Percentiles rank a stretch among this genome's conserved stretches.
Evolutionary conservation across 2,797 vertebrate genomes (phyloP).

Genomic region (Xenops minutus): DNA sequence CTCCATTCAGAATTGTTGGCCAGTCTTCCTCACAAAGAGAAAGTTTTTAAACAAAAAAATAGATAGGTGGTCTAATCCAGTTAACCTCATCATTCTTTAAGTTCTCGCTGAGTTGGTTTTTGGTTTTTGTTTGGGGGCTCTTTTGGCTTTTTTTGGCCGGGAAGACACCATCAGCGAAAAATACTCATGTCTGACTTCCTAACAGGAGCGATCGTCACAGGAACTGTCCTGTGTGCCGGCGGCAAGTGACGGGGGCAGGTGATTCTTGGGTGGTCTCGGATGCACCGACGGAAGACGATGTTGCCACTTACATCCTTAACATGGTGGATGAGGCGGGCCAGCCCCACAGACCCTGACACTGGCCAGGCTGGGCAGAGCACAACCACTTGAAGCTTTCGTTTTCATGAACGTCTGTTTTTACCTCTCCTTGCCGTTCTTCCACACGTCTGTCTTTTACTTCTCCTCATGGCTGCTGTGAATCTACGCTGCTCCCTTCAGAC

Average conservation of each 20-base stretch:
- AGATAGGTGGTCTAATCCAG: not conserved
- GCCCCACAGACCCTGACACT: slow-evolving; percentile 86
- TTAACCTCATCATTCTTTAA: not conserved
- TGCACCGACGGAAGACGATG: slow-evolving; percentile 93
- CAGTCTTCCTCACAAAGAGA: not conserved
- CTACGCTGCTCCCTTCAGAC: slow-evolving; percentile 24
- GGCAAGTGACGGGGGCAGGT: slow-evolving; percentile 90
- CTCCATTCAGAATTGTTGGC: not conserved
- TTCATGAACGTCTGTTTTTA: not conserved
- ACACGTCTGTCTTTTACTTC: not conserved
- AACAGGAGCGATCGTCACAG: slow-evolving; percentile 92
- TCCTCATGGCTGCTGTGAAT: slow-evolving; percentile 48
- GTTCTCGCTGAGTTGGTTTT: not conserved
- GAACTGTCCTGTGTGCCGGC: slow-evolving; percentile 94
- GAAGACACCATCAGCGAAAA: not conserved
- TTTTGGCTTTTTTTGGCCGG: not conserved
- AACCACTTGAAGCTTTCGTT: not conserved
- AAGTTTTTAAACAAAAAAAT: not conserved
- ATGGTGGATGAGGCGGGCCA: slow-evolving; percentile 94
- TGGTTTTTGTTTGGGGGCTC: not conserved
- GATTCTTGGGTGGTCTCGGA: slow-evolving; percentile 98
- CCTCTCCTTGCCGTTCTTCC: slow-evolving; percentile 30
- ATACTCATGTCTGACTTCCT: slow-evolving; percentile 49
- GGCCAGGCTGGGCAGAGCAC: not conserved
- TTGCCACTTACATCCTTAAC: slow-evolving; percentile 94